A percentile compares a stretch with the other conserved stretches of the same genome.
These are phyloP conservation scores for Ochotona curzoniae DNA, from an alignment of 2,113 vertebrate species.

Conservation along the genomic window DNA sequence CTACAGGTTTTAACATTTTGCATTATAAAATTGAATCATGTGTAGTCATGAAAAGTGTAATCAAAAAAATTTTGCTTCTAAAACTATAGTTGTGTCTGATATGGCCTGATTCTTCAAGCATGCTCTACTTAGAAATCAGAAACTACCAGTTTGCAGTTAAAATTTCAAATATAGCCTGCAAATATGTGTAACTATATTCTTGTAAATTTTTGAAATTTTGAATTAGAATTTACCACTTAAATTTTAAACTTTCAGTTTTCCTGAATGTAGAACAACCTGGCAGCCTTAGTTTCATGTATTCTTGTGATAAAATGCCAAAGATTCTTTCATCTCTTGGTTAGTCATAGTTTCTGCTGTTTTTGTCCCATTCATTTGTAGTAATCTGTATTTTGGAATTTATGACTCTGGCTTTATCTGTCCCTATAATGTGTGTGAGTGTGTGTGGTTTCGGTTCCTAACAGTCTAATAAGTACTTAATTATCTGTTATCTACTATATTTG, in stretches of 20 bases:
- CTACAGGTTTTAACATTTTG: neutral
- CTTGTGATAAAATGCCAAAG: neutral
- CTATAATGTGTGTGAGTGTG: neutral
- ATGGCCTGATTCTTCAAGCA: slow-evolving; percentile 26
- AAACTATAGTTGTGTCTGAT: slow-evolving; percentile 21
- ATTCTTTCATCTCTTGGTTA: neutral
- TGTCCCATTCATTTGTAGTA: neutral
- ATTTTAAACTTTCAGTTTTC: slow-evolving; percentile 10
- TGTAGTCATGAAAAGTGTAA: neutral
- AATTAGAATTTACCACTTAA: slow-evolving; percentile 20
- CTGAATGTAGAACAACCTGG: neutral
- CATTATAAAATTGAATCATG: neutral
- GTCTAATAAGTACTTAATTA: neutral
- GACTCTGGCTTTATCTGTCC: neutral
- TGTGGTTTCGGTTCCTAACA: neutral
- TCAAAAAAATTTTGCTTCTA: neutral
- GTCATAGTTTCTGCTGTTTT: neutral
- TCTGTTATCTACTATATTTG: neutral
- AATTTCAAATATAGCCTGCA: neutral
- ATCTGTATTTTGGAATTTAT: neutral
- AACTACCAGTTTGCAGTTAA: neutral
- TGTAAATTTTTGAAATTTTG: neutral
- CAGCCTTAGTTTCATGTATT: neutral
- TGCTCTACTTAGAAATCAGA: slow-evolving; percentile 26
- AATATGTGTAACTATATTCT: slow-evolving; percentile 24